Evolutionary conservation across 2,888 invertebrate species (phyloP).

Genomic region (Periphyllus acericola): DNA sequence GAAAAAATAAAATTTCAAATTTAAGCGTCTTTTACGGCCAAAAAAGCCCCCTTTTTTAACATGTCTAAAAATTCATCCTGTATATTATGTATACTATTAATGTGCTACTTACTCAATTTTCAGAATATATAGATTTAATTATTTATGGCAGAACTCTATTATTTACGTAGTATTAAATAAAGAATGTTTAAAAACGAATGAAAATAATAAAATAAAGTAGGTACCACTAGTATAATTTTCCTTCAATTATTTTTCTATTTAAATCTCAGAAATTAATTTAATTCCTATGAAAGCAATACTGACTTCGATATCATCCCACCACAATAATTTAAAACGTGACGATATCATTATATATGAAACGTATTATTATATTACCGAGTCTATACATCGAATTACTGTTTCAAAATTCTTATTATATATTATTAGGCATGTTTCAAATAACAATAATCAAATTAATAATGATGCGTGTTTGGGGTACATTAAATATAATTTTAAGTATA

Average conservation of each 20-base stretch:
- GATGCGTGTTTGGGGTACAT: slow-evolving; percentile 17
- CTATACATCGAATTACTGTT: not conserved
- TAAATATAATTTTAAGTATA: not conserved
- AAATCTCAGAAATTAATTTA: not conserved
- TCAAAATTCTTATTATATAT: not conserved
- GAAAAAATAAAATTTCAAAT: too few species aligned
- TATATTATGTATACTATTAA: too few species aligned
- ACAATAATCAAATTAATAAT: not conserved
- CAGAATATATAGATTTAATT: not conserved
- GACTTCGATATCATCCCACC: not conserved
- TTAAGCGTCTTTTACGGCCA: too few species aligned
- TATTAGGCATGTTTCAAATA: slow-evolving; percentile 8
- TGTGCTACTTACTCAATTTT: too few species aligned
- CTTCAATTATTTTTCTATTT: not conserved
- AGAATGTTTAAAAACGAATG: not conserved
- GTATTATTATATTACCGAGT: not conserved
- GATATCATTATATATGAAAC: not conserved
- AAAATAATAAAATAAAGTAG: not conserved
- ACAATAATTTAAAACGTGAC: not conserved
- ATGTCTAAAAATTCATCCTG: too few species aligned
- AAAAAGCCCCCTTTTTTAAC: too few species aligned
- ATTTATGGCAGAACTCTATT: not conserved
- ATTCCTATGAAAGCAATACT: not conserved
- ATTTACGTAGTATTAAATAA: too few species aligned
- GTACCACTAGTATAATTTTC: not conserved